Percentiles rank a stretch among this genome's conserved stretches.
These are phyloP conservation scores for Cantharis lateralis DNA, from an alignment of 2,888 invertebrate species.

Conservation along the genomic window DNA sequence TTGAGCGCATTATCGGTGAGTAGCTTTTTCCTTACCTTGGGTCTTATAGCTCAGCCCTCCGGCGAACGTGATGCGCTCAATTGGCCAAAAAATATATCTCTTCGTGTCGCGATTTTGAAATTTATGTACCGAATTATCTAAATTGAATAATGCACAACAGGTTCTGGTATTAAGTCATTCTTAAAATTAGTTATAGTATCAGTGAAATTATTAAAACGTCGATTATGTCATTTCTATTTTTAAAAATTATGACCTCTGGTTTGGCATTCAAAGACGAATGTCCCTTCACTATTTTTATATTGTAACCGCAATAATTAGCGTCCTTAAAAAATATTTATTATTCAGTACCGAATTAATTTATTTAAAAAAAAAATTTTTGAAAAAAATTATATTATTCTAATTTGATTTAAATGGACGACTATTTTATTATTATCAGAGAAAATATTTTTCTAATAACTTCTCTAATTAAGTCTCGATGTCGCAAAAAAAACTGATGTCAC, in stretches of 20 bases:
- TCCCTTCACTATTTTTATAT: constrained; percentile 41
- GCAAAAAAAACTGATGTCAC: neutral
- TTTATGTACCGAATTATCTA: neutral
- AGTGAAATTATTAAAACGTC: neutral
- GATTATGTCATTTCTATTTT: constrained; percentile 42
- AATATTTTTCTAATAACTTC: neutral
- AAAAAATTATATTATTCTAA: neutral
- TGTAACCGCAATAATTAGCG: neutral
- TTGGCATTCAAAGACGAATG: constrained; percentile 37
- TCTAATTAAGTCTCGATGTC: neutral
- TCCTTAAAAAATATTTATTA: neutral
- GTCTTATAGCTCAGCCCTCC: too few species aligned
- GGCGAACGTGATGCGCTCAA: too few species aligned
- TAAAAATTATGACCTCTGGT: constrained; percentile 39
- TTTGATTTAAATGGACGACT: neutral
- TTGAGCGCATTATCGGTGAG: constrained; percentile 73
- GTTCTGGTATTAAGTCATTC: neutral
- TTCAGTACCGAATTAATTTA: neutral
- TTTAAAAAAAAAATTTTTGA: neutral
- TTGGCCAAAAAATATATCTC: too few species aligned
- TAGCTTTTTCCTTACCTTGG: neutral
- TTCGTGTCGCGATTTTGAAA: neutral
- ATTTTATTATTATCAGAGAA: neutral
- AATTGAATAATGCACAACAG: neutral
- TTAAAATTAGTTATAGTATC: neutral